A percentile compares a stretch with the other conserved stretches of the same genome.
Evolutionary conservation across 1,140 invertebrate genomes (phyloP).

Genomic region (Eulimnadia texana): DNA sequence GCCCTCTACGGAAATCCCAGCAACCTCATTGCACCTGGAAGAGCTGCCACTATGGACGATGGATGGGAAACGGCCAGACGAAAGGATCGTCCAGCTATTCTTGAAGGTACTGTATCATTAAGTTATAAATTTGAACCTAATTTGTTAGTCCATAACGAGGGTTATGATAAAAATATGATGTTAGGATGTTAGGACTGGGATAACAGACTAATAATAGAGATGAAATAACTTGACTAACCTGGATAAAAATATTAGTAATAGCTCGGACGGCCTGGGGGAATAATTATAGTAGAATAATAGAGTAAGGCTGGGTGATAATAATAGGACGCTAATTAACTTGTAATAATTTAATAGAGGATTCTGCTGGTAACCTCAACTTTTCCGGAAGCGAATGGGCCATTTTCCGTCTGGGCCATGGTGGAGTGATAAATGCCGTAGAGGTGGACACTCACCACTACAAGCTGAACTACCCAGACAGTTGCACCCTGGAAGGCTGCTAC

Average conservation of each 20-base stretch:
- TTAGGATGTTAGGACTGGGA: too few relatives aligned
- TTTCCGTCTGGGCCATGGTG: constrained; percentile 41
- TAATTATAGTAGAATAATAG: not conserved
- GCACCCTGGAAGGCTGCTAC: constrained; percentile 40
- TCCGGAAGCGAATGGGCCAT: constrained; percentile 45
- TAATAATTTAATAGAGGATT: constrained; percentile 25
- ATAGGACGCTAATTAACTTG: not conserved
- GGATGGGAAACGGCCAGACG: constrained; percentile 51
- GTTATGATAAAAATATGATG: too few relatives aligned
- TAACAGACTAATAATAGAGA: too few relatives aligned
- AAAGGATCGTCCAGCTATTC: constrained; percentile 42
- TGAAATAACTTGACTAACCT: too few relatives aligned
- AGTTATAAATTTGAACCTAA: not conserved
- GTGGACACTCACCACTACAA: constrained; percentile 51
- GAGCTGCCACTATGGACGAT: constrained; percentile 40
- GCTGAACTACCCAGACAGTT: constrained; percentile 48
- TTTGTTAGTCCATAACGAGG: too few relatives aligned
- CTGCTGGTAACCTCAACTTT: constrained; percentile 31
- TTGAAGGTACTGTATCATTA: too few relatives aligned
- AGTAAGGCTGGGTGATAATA: too few relatives aligned
- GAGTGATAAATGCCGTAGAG: constrained; percentile 36
- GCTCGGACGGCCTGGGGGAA: too few relatives aligned
- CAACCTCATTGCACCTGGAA: constrained; percentile 40
- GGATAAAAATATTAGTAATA: too few relatives aligned
- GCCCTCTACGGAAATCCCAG: constrained; percentile 48